A percentile compares a stretch with the other conserved stretches of the same genome.
These are phyloP conservation scores for Trematomus bernacchii DNA, from an alignment of 2,797 vertebrate species.

Conservation along the genomic window DNA sequence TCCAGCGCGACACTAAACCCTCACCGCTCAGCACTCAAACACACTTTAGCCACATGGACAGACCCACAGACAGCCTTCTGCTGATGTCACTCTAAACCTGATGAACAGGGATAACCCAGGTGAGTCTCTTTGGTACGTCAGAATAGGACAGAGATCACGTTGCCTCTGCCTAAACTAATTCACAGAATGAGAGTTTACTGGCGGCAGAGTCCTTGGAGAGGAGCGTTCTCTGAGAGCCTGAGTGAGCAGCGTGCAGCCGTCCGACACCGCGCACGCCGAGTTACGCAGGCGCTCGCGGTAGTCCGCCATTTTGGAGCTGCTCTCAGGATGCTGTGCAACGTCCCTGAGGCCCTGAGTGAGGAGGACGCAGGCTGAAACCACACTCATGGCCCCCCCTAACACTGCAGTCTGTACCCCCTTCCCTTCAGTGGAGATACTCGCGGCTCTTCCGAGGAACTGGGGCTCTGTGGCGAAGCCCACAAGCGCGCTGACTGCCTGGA, in stretches of 20 bases:
- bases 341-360: constrained; percentile 99
- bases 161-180: constrained; percentile 85
- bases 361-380: constrained; percentile 98
- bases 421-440: constrained; percentile 91
- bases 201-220: constrained; percentile 97
- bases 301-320: constrained; percentile 95
- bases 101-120: constrained; percentile 76
- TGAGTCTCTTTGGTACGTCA: constrained; percentile 91
- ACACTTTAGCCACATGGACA: constrained; percentile 7
- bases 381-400: constrained; percentile 98
- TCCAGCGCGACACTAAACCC: constrained; percentile 87
- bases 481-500: constrained; percentile 94
- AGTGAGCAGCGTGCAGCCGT: constrained; percentile 97
- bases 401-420: constrained; percentile 98
- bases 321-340: constrained; percentile 96
- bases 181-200: constrained; percentile 98
- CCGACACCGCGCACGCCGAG: constrained; percentile 96
- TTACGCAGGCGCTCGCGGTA: constrained; percentile 95
- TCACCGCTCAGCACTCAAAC: constrained; percentile 43
- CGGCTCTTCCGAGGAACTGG: constrained; percentile 95
- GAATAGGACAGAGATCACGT: constrained; percentile 57
- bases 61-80: constrained; percentile 41
- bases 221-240: constrained; percentile 98
- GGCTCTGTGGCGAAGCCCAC: constrained; percentile 98
- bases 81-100: constrained; percentile 69